Percentiles rank a stretch among this genome's conserved stretches.
Conservation (phyloP, 2,113 vertebrate species). For the Xenopus tropicalis region UCB_Xtro_10.0 CM004444.2:24672501-24673000, state of each 20-base stretch:
- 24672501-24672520: constrained; percentile 81
- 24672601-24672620: constrained; percentile 65
- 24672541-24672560: constrained; percentile 69
- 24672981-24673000: no score
- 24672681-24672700: constrained; percentile 53
- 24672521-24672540: constrained; percentile 74
- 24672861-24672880: no score
- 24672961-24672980: no score
- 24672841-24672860: no score
- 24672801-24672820: no score
- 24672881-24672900: no score
- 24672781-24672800: no score
- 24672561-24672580: constrained; percentile 76
- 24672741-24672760: constrained; percentile 6
- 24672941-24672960: no score
- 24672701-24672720: constrained; percentile 50
- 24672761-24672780: neutral
- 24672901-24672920: no score
- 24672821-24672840: no score
- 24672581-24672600: constrained; percentile 64
- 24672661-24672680: constrained; percentile 58
- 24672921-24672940: no score
- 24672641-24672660: constrained; percentile 66
- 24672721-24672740: constrained; percentile 63
- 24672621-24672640: constrained; percentile 67